Percentiles rank a stretch among this genome's conserved stretches.
These are phyloP conservation scores for Mesorhabditis belari DNA, from an alignment of 2,888 invertebrate genomes.

Conservation along the genomic window DNA sequence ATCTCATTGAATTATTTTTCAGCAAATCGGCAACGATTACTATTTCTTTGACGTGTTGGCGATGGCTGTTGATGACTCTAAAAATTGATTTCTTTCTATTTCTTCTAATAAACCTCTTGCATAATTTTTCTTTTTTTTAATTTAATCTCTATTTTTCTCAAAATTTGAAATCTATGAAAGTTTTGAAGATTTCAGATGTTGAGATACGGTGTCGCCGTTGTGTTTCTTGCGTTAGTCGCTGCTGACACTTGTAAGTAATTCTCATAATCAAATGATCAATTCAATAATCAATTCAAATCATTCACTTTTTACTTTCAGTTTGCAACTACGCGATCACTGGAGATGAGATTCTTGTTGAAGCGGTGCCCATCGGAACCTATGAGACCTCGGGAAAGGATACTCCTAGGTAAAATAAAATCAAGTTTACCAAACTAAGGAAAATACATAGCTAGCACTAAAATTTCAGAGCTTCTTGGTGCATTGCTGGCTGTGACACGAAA, in stretches of 20 bases:
- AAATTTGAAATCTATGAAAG: too few species aligned
- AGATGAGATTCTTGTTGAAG: conserved; percentile 22
- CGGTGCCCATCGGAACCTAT: conserved; percentile 23
- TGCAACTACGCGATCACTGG: conserved; percentile 20
- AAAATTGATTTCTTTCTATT: too few species aligned
- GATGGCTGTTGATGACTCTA: background rate
- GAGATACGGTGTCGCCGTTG: background rate
- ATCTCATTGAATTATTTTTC: too few species aligned
- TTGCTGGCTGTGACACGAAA: conserved; percentile 19
- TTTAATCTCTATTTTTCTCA: too few species aligned
- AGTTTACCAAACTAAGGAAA: background rate
- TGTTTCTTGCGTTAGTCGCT: background rate
- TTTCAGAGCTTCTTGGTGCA: conserved; percentile 23
- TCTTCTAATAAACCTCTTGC: too few species aligned
- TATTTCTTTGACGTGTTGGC: background rate
- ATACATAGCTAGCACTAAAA: background rate
- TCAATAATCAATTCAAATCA: too few species aligned
- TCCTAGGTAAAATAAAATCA: conserved; percentile 8
- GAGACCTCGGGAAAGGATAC: conserved; percentile 21
- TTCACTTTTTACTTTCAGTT: conserved; percentile 2
- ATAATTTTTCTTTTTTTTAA: too few species aligned
- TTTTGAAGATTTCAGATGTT: background rate
- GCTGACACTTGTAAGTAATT: background rate
- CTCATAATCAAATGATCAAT: too few species aligned
- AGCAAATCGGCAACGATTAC: conserved; percentile 63